Evolutionary conservation across 2,888 invertebrate genomes (phyloP).

Genomic region (Zygothrica quintamaculata): DNA sequence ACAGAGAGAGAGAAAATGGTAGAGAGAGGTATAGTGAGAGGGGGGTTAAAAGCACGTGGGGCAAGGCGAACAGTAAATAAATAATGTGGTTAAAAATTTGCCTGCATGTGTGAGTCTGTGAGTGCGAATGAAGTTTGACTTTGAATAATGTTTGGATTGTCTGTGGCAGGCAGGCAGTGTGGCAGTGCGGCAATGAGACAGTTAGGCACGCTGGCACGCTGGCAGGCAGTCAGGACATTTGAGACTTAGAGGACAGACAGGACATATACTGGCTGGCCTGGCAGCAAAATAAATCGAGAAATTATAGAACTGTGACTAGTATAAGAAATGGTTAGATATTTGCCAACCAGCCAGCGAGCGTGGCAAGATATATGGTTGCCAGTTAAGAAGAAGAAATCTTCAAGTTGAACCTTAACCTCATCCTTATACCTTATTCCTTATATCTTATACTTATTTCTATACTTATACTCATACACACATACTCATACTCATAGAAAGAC

Average conservation of each 20-base stretch:
- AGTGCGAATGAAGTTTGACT: constrained; percentile 80
- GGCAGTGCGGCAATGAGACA: too few relatives aligned
- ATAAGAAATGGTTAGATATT: constrained; percentile 78
- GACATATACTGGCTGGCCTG: constrained; percentile 35
- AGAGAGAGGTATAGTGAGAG: neutral
- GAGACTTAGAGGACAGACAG: constrained; percentile 23
- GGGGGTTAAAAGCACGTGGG: constrained; percentile 31
- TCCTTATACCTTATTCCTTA: constrained; percentile 10
- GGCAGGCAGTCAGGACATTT: constrained; percentile 62
- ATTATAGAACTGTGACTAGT: constrained; percentile 80
- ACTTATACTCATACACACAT: neutral
- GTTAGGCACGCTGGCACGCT: too few relatives aligned
- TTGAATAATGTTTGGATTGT: constrained; percentile 80
- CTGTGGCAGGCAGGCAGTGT: constrained; percentile 75
- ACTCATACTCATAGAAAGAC: neutral
- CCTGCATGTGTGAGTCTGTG: constrained; percentile 47
- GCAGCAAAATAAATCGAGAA: constrained; percentile 76
- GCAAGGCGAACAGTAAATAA: constrained; percentile 71
- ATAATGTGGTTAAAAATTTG: constrained; percentile 79
- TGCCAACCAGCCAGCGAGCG: constrained; percentile 63
- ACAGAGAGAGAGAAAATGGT: constrained; percentile 1
- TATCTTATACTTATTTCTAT: neutral
- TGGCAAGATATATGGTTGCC: constrained; percentile 75
- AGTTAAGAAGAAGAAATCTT: constrained; percentile 56
- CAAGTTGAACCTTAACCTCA: constrained; percentile 27